These are phyloP conservation scores for Drosophila multiciliata DNA, from an alignment of 2,888 invertebrate species.

Conservation along the genomic window DNA sequence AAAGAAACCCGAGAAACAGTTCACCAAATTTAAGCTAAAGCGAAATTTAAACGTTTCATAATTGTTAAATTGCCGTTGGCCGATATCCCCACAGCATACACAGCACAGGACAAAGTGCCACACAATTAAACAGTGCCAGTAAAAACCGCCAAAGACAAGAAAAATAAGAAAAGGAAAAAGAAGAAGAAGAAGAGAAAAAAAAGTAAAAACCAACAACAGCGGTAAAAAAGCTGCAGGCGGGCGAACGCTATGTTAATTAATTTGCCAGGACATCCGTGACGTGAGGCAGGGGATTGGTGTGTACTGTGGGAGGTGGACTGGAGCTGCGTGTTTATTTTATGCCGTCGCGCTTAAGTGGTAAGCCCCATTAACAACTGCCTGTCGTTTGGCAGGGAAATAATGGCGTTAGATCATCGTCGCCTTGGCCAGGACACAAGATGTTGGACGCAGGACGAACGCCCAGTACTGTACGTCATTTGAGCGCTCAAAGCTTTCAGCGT, in stretches of 20 bases:
- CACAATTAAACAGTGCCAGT: conserved; percentile 66
- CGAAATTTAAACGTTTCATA: conserved; percentile 80
- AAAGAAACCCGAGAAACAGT: conserved; percentile 47
- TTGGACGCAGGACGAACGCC: conserved; percentile 25
- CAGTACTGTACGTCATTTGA: conserved; percentile 70
- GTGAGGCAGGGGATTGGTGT: conserved; percentile 7
- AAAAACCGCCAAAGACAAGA: conserved; percentile 61
- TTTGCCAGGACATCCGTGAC: conserved; percentile 78
- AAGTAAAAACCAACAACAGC: conserved; percentile 11
- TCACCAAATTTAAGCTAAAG: conserved; percentile 33
- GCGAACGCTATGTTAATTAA: conserved; percentile 77
- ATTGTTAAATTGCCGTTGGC: conserved; percentile 76
- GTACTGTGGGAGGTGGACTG: conserved; percentile 10
- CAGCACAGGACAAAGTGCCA: conserved; percentile 33
- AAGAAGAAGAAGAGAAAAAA: neutral
- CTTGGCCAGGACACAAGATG: conserved; percentile 37
- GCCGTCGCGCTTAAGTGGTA: conserved; percentile 80
- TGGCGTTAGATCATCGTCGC: conserved; percentile 81
- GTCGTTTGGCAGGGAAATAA: conserved; percentile 76
- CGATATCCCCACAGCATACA: conserved; percentile 18
- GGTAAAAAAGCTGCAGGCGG: conserved; percentile 50
- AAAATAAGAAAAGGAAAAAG: conserved; percentile 20
- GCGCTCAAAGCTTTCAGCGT: conserved; percentile 79
- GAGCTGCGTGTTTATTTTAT: conserved; percentile 77
- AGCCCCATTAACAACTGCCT: conserved; percentile 82